A percentile compares a stretch with the other conserved stretches of the same genome.
phyloP scores from a whole-genome alignment of 2,888 invertebrate genomes.

The Oscheius myriophilus region DNA sequence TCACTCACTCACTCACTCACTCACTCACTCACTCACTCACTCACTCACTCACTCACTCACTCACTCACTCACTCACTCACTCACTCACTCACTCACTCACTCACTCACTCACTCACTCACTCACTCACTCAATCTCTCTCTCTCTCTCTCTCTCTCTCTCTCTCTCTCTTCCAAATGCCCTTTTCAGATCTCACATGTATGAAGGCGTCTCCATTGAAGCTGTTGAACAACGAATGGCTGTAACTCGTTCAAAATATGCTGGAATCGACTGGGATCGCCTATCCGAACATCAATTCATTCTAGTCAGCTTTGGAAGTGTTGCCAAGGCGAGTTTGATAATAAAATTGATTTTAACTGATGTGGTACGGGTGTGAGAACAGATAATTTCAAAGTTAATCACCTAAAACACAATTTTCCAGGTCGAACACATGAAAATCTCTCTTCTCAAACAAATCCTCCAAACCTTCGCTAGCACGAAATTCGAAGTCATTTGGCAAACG shows the following conservation, averaged over 20 bases:
- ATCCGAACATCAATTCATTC: slow-evolving; percentile 48
- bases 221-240: slow-evolving; percentile 8
- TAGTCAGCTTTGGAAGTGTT: slow-evolving; percentile 65
- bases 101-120: slow-evolving; percentile 14
- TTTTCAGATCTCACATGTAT: slow-evolving; percentile 8
- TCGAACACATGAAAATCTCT: slow-evolving; percentile 57
- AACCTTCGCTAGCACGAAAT: slow-evolving; percentile 39
- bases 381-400: too few relatives aligned
- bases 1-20: too few relatives aligned
- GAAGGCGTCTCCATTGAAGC: slow-evolving; percentile 4
- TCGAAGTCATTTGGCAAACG: slow-evolving; percentile 61
- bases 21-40: too few relatives aligned
- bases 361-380: not conserved
- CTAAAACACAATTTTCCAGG: too few relatives aligned
- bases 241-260: slow-evolving; percentile 39
- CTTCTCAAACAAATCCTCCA: slow-evolving; percentile 48
- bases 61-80: not conserved
- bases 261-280: slow-evolving; percentile 55
- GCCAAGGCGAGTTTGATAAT: slow-evolving; percentile 55
- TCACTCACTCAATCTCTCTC: slow-evolving; percentile 4
- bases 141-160: slow-evolving; percentile 9
- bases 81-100: slow-evolving; percentile 1
- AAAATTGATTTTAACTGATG: too few relatives aligned
- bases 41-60: too few relatives aligned
- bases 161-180: not conserved